Conservation (phyloP, 2,113 vertebrate species). For the Barnardius zonarius region DNA sequence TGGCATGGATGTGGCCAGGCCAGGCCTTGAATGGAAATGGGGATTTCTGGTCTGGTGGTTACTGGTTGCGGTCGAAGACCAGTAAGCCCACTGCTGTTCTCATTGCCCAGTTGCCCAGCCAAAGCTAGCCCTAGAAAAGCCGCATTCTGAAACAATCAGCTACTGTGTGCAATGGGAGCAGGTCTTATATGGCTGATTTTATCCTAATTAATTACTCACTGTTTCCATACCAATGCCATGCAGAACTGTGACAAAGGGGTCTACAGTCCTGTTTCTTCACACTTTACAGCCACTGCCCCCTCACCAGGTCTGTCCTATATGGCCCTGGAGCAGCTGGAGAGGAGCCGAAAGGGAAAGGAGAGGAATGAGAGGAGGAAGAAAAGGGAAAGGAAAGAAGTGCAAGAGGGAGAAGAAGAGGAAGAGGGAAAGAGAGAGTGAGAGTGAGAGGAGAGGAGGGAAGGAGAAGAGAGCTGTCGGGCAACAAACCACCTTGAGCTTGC, state of each 20-base stretch:
- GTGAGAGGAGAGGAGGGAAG: neutral
- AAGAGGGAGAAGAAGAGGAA: too few species aligned
- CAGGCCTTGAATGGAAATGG: neutral
- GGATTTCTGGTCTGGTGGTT: neutral
- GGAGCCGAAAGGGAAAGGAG: neutral
- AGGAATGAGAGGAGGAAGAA: too few species aligned
- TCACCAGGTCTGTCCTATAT: neutral
- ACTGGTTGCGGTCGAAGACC: fast-evolving
- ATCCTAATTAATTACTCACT: neutral
- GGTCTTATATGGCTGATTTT: neutral
- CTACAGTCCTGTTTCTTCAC: neutral
- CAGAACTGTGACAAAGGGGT: neutral
- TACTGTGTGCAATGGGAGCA: fast-evolving
- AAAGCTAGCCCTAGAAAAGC: neutral
- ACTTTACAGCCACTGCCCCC: neutral
- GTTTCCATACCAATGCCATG: neutral
- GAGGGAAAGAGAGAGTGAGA: too few species aligned
- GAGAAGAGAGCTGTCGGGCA: fast-evolving
- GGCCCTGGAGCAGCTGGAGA: neutral
- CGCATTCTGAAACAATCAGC: neutral
- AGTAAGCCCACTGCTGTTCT: neutral
- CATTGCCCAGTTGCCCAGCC: neutral
- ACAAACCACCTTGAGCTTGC: neutral
- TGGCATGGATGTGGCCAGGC: fast-evolving
- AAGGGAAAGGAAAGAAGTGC: neutral